Evolutionary conservation across 92 coral and sea anemone genomes (phyloP), one percentile per base, ranked within the genome.

Genomic region (Epizoanthus scotinus): DNA sequence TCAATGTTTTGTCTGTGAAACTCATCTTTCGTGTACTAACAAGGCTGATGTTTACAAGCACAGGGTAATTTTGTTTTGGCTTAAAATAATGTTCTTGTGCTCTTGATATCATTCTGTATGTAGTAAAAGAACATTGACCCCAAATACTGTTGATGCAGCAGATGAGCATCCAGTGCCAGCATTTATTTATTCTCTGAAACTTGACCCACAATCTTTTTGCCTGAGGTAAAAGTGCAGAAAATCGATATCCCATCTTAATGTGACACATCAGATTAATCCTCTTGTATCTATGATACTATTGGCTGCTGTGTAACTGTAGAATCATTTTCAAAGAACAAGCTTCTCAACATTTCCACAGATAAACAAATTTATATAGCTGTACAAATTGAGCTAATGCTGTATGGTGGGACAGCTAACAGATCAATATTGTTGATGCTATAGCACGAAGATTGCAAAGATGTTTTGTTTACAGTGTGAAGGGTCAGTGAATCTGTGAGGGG

Each of bases 1-100:
- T 75, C 68, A 59, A 40, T 59, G 81, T 75, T 58, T 58, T 75
- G 81, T 59, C 81, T 75, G 55, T 75, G 56, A 36, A 58, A 63
- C 36, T 34, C 81, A 75, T 60, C 19, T 21, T 58, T 1, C 8
- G 36, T 19, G 40, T 58, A 40, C 61, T 59, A 42, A 75, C 61
- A 58, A 57, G 44, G 55, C 38, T 28, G 17, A 53, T 27, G 8
- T 47, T 59, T 59, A 20, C 38, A 75, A 13, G 78, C 27, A 50
- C 78, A 21, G 17, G 31, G 15, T 26, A 3, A 19, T 8, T 38
- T 59, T 75, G 28, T 59, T 58, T 26, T 20, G 3, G 27, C 27
- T 58, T 58, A 34, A 57, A 57, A n/a, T 24, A 38, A 29, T 24
- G 15, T 17, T 36, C 36, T 34, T 21, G 49, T 26, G 44, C 56